These are phyloP conservation scores for Cerceris ruficornis DNA, from an alignment of 2,888 invertebrate species.

Conservation along the genomic window DNA sequence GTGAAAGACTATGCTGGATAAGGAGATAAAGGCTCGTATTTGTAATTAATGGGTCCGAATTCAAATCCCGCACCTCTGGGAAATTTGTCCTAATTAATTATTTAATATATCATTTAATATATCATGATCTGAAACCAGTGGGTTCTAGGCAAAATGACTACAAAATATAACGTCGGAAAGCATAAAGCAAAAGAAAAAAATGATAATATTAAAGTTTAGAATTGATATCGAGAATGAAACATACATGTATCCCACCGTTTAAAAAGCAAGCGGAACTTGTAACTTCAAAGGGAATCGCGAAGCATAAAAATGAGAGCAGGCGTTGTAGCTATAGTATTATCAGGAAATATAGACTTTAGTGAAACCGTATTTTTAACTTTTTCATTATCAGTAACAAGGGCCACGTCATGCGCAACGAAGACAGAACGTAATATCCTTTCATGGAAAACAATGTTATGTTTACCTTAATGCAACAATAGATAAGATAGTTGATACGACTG, in stretches of 20 bases:
- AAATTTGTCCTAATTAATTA: no score
- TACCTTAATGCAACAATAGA: slow-evolving; percentile 26
- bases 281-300: not conserved
- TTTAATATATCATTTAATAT: no score
- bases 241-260: not conserved
- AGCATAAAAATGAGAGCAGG: not conserved
- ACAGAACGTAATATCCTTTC: not conserved
- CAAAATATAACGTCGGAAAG: no score
- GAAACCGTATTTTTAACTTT: slow-evolving; percentile 11
- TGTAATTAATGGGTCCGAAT: no score
- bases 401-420: slow-evolving; percentile 12
- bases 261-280: not conserved
- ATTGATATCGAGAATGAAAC: not conserved
- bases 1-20: no score
- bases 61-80: no score
- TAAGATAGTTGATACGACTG: slow-evolving; percentile 46
- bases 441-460: slow-evolving; percentile 13
- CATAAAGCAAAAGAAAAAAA: no score
- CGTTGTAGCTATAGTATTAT: slow-evolving; percentile 4
- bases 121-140: no score
- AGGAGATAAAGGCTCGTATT: no score
- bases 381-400: slow-evolving; percentile 32
- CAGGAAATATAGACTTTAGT: not conserved
- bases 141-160: no score
- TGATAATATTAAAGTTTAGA: no score